Conservation (phyloP, 1,140 invertebrate genomes). For the Dreissena polymorpha region DNA sequence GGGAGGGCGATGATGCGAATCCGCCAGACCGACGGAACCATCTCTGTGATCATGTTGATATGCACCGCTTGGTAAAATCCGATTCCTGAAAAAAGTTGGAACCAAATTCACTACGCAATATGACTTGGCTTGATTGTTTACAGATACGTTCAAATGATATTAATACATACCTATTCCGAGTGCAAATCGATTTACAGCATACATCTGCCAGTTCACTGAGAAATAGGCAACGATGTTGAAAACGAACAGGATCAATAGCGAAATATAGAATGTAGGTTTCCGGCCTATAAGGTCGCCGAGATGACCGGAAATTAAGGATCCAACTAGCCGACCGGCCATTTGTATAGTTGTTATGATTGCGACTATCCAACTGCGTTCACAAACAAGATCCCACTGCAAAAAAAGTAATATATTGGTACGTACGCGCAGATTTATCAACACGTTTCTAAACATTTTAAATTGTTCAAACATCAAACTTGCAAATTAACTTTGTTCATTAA, state of each 20-base stretch:
- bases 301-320: conserved; percentile 56
- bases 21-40: conserved; percentile 58
- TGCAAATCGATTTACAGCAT: conserved; percentile 55
- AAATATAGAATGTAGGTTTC: conserved; percentile 55
- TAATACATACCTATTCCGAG: conserved; percentile 19
- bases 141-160: too few relatives aligned
- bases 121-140: too few relatives aligned
- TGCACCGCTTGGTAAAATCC: conserved; percentile 56
- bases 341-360: conserved; percentile 59
- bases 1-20: conserved; percentile 57
- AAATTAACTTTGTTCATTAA: background rate
- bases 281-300: conserved; percentile 57
- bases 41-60: conserved; percentile 57
- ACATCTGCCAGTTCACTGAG: conserved; percentile 60
- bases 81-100: conserved; percentile 20
- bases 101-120: too few relatives aligned
- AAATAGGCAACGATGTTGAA: conserved; percentile 55
- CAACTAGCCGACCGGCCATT: conserved; percentile 60
- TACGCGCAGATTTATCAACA: background rate
- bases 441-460: background rate
- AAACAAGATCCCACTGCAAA: conserved; percentile 65
- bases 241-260: conserved; percentile 37
- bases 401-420: background rate
- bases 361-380: conserved; percentile 58
- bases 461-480: background rate